Percentiles rank a stretch among this genome's conserved stretches.
Conservation (phyloP, 2,888 invertebrate species). For the Taphrorychus bicolor region DNA sequence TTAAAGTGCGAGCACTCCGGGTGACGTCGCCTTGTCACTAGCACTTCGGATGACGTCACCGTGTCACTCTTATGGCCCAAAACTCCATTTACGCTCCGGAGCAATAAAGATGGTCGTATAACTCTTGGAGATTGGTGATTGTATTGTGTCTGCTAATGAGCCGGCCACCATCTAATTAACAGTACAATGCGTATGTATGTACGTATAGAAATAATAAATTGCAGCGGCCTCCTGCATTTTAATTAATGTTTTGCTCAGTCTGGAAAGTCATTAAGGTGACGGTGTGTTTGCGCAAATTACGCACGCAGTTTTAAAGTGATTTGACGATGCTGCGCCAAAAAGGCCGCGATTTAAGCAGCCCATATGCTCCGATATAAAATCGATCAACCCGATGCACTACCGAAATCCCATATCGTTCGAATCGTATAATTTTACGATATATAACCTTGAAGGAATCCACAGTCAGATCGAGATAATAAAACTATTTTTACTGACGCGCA, state of each 20-base stretch:
- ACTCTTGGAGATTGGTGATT: not conserved
- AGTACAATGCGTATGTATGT: not conserved
- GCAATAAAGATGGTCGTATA: not conserved
- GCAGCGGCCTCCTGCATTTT: not conserved
- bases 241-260: not conserved
- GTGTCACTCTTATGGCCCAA: not conserved
- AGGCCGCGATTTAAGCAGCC: not conserved
- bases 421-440: conserved; percentile 35
- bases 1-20: not conserved
- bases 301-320: not conserved
- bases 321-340: not conserved
- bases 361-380: not conserved
- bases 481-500: conserved; percentile 22
- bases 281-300: not conserved
- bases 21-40: not conserved
- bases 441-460: conserved; percentile 25
- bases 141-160: not conserved
- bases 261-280: not conserved
- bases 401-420: conserved; percentile 20
- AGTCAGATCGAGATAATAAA: conserved; percentile 29
- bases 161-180: not conserved
- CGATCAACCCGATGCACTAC: conserved; percentile 6
- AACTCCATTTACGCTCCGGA: not conserved
- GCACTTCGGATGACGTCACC: not conserved
- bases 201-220: not conserved